Base-by-base conservation (phyloP, 2,113 vertebrate species). In the Ochotona curzoniae region DNA sequence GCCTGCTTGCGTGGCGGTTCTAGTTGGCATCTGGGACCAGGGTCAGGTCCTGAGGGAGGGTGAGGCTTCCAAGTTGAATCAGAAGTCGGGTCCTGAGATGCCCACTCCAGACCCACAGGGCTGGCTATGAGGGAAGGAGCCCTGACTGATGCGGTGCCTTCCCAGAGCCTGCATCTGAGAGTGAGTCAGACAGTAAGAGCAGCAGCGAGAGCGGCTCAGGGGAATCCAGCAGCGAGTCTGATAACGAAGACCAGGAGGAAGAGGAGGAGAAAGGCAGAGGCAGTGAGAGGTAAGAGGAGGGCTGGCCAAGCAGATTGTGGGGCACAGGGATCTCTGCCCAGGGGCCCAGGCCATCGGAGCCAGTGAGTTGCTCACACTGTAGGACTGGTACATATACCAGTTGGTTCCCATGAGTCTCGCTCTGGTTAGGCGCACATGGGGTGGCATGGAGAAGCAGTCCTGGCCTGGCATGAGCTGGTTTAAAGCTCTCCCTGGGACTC, bases 121-220 rank as follows among this genome's bases (percentile, higher is more conserved):
- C 54, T 57, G 18, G 66, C 54, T n/a, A 2, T 66, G 8, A 10
- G 0, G 5, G 18, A 64, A 44, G 8, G 17, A 26, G 4, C 18
- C 35, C n/a, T 13, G 2, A 60, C 94, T 87, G 38, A 82, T 15
- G 1, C 9, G 0, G 1, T 49, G 67, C 47, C 30, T 83, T 61
- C 11, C 0, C 98, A 99, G 99, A 99, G 83, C 99, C 99, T 0
- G 99, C 98, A 94, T 98, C 99, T 0, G 97, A 97, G 94, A 99
- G 99, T 0, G 98, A 98, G 21, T 98, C 98, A 0, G 99, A 98
- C 32, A 98, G 98, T 0, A 93, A 97, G 91, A 98, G 97, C 67
- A 97, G 97, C 96, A 98, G 98, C 0, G 98, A 93, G 67, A 97
- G 97, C 1, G 96, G 93, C 95, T 98, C 99, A 13, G 98, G 96